Base-by-base conservation (phyloP, 37 sponge, comb jelly and placozoan genomes). In the Haliclona indistincta region DNA sequence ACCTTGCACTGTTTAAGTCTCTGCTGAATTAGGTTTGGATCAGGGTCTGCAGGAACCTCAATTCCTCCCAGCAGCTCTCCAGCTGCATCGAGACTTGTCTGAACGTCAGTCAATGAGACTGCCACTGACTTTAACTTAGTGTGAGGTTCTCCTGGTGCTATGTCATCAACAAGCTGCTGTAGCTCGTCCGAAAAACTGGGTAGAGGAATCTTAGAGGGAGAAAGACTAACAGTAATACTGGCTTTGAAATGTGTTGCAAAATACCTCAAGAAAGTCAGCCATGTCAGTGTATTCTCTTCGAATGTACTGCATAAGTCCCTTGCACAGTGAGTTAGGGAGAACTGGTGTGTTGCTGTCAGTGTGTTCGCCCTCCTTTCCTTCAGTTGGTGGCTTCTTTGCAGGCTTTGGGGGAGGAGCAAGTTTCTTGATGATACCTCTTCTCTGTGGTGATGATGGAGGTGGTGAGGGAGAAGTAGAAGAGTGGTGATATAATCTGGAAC, bases 1-100 rank as follows among this genome's bases (percentile, higher is more conserved):
- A 80, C 80, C 80, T 80, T 44, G 30, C 80, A 80, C 19, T 70
- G 80, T 26, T 80, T 63, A 61, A 80, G 70, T 28, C 20, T 2
- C n/a, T 34, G 4, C 36, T 80, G 80, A 0, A 70, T 64, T 25
- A n/a, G 23, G 63, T 80, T 71, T 52, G 70, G 38, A 30, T 80
- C 63, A 33, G 71, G 80, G 15, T 36, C 63, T 28, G 32, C 10
- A 4, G 80, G 80, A 44, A 58, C 43, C 47, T 40, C 44, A 11
- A 80, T 36, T 1, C 56, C 34, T 60, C 71, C 34, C 26, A 80
- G 33, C 30, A 60, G 56, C 38, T 47, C 80, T 39, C 3, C 35
- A 53, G 43, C 61, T 34, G 63, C 71, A 51, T 62, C 43, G 1
- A 80, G 29, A 1, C 22, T 39, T 8, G 42, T 28, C 53, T 80